These are phyloP conservation scores for Regulus satrapa DNA, from an alignment of 2,113 vertebrate species.

Conservation along the genomic window DNA sequence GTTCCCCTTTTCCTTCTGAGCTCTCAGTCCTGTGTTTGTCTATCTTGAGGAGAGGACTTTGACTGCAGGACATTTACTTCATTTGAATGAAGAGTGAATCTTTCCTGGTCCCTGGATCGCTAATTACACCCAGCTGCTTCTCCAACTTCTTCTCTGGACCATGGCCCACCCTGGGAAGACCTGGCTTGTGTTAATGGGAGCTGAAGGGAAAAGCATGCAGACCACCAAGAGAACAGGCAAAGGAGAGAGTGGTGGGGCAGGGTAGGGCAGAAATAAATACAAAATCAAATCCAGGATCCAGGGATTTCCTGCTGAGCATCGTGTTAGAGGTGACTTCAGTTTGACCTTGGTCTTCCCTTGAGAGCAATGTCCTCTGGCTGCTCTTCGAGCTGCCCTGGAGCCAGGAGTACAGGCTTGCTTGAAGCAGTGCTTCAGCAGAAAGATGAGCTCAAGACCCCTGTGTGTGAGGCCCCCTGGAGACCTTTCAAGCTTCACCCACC, in stretches of 20 bases:
- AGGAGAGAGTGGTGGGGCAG: slow-evolving; percentile 4
- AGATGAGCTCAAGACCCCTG: neutral
- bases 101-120: neutral
- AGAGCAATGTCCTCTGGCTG: slow-evolving; percentile 57
- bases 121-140: slow-evolving; percentile 61
- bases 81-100: slow-evolving; percentile 1
- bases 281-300: slow-evolving; percentile 7
- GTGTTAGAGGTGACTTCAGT: slow-evolving; percentile 16
- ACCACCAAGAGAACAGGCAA: slow-evolving; percentile 50
- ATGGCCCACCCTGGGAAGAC: slow-evolving; percentile 41
- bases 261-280: slow-evolving; percentile 33
- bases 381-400: neutral
- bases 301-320: slow-evolving; percentile 2
- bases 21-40: neutral
- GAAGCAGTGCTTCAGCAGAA: neutral
- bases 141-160: slow-evolving; percentile 24
- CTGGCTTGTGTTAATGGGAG: slow-evolving; percentile 43
- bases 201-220: slow-evolving; percentile 37
- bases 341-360: slow-evolving; percentile 32
- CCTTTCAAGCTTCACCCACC: slow-evolving; percentile 7
- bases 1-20: neutral
- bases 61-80: neutral
- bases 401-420: neutral
- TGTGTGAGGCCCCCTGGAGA: neutral
- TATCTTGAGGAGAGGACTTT: neutral